Evolutionary conservation across 1,140 invertebrate genomes (phyloP), one percentile per base, ranked within the genome.

Genomic region (Drosophila varians): DNA sequence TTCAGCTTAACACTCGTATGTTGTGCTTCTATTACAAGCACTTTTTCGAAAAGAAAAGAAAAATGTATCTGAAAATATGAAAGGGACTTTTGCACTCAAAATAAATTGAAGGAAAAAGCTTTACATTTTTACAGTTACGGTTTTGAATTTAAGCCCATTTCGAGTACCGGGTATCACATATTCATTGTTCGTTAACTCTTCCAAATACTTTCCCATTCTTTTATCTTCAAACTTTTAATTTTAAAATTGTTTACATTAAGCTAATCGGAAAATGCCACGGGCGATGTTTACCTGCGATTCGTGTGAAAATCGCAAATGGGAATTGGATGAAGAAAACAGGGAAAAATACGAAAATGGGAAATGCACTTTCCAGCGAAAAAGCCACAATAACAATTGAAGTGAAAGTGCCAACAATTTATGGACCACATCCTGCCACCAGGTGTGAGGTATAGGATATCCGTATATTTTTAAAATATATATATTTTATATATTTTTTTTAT

Each of bases 361-460:
- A 31, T 65, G 34, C 43, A 64, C 42, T 64, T 65, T 31, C 45
- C 34, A 25, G 25, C 19, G 61, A 49, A 65, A n/a, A 64, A 28
- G 34, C 34, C 43, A 23, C 36, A 31, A 40, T 14, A 65, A 49
- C 43, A 65, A 49, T 14, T 16, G n/a, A 31, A 9, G 25, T 31
- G 25, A 62, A 28, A 21, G 23, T 42, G 61, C 25, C 38, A 62
- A 42, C 45, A 42, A 19, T 31, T 64, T 64, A 40, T 19, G 9
- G 23, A 2, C 5, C 16, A 25, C 6, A 36, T 21, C 23, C 23
- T 26, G 8, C n/a, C 36, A 14, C n/a, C 36, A 38, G n/a, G 14
- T 12, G 36, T 38, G 36, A 8, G 4, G 4, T 16, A 38, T 16
- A 38, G n/a, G n/a, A 7, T 3, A 38, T 38, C 36, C 36, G 4